A percentile compares a stretch with the other conserved stretches of the same genome.
These are phyloP conservation scores for Platygyra sinensis DNA, from an alignment of 64 coral and sea anemone genomes.

Conservation along the genomic window DNA sequence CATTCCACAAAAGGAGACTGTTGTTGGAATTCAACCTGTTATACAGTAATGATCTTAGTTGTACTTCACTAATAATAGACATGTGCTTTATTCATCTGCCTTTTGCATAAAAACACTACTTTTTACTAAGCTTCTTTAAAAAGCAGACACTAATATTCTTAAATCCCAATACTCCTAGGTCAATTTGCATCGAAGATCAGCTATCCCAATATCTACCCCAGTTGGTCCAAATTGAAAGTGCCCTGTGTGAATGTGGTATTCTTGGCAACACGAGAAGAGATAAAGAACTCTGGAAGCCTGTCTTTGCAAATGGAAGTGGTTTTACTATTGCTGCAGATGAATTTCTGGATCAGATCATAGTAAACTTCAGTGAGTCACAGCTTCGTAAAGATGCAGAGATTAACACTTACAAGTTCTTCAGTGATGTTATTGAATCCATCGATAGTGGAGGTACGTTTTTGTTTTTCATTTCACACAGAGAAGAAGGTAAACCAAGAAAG, in stretches of 20 bases:
- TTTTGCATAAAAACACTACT: not conserved
- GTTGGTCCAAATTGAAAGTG: conserved; percentile 48
- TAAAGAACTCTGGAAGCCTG: conserved; percentile 31
- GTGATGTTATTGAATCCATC: conserved; percentile 51
- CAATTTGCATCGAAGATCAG: conserved; percentile 46
- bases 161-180: not conserved
- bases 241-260: conserved; percentile 34
- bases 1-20: conserved; percentile 72
- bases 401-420: conserved; percentile 60
- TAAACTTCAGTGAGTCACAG: conserved; percentile 32
- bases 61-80: not conserved
- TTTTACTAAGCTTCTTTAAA: no score
- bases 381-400: conserved; percentile 31
- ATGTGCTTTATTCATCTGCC: not conserved
- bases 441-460: conserved; percentile 15
- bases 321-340: conserved; percentile 21
- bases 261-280: conserved; percentile 18
- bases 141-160: conserved; percentile 9
- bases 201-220: conserved; percentile 40
- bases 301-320: conserved; percentile 38
- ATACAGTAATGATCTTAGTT: conserved; percentile 36
- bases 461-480: not conserved
- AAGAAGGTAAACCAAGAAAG: not conserved
- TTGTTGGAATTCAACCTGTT: conserved; percentile 36
- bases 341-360: conserved; percentile 13